Evolutionary conservation across 1,140 invertebrate species (phyloP).

Genomic region (Panagrolaimus sp.): DNA sequence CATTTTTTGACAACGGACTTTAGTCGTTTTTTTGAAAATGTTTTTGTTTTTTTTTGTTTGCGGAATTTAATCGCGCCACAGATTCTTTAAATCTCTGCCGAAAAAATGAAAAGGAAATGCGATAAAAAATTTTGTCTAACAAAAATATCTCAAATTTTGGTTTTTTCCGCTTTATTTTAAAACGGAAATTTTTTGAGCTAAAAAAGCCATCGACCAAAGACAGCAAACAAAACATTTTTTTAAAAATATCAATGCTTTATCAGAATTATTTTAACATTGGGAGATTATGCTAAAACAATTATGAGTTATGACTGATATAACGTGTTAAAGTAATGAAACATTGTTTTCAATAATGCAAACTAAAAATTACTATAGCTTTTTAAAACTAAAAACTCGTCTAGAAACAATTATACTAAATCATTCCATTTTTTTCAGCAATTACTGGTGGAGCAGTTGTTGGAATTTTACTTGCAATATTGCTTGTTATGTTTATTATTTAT

Average conservation of each 20-base stretch:
- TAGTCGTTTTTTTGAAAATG: not conserved
- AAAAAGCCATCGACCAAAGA: too few relatives aligned
- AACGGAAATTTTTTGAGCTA: too few relatives aligned
- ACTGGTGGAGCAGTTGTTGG: constrained; percentile 96
- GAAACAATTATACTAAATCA: not conserved
- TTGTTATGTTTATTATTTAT: constrained; percentile 97
- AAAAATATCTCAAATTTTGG: too few relatives aligned
- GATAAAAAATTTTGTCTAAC: not conserved
- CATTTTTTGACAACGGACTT: not conserved
- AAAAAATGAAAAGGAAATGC: constrained; percentile 7
- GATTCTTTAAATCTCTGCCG: not conserved
- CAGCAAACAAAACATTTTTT: not conserved
- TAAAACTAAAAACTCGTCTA: too few relatives aligned
- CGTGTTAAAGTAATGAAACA: too few relatives aligned
- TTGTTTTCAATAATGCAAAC: too few relatives aligned
- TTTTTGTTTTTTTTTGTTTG: not conserved
- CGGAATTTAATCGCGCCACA: not conserved
- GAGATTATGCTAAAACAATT: too few relatives aligned
- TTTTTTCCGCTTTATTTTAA: too few relatives aligned
- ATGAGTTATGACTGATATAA: too few relatives aligned
- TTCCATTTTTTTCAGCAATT: constrained; percentile 69
- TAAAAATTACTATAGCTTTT: too few relatives aligned
- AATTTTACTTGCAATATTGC: constrained; percentile 87
- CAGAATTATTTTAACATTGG: too few relatives aligned
- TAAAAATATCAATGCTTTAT: not conserved